Conservation (phyloP, 2,797 vertebrate genomes). For the Percopsis omiscomaycus region DNA sequence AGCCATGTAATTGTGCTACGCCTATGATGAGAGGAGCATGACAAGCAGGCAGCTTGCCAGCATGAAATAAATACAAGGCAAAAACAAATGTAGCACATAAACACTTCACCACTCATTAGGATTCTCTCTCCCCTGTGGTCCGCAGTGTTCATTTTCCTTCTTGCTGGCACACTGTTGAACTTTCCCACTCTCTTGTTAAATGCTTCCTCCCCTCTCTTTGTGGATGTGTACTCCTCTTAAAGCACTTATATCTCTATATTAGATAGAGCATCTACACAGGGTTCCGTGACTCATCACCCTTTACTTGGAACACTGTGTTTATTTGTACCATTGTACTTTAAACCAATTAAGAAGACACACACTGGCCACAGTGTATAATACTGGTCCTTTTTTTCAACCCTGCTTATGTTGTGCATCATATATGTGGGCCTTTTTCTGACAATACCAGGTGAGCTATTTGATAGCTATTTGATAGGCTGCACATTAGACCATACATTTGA, state of each 20-base stretch:
- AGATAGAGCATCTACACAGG: constrained; percentile 25
- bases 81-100: constrained; percentile 72
- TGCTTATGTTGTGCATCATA: too few species aligned
- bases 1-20: constrained; percentile 59
- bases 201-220: constrained; percentile 38
- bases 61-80: constrained; percentile 52
- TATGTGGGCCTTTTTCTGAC: too few species aligned
- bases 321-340: constrained; percentile 27
- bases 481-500: too few species aligned
- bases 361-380: too few species aligned
- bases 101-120: constrained; percentile 55
- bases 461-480: too few species aligned
- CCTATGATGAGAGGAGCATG: constrained; percentile 55
- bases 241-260: constrained; percentile 39
- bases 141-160: not conserved
- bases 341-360: not conserved
- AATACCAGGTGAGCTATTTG: too few species aligned
- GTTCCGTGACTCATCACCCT: constrained; percentile 45
- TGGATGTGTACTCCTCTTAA: constrained; percentile 50
- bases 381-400: too few species aligned
- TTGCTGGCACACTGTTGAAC: constrained; percentile 14
- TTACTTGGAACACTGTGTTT: constrained; percentile 47
- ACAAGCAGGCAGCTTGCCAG: constrained; percentile 70
- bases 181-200: constrained; percentile 22
- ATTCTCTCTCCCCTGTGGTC: constrained; percentile 3